Conservation (phyloP, 2,888 invertebrate genomes). For the Pandemis heparana region DNA sequence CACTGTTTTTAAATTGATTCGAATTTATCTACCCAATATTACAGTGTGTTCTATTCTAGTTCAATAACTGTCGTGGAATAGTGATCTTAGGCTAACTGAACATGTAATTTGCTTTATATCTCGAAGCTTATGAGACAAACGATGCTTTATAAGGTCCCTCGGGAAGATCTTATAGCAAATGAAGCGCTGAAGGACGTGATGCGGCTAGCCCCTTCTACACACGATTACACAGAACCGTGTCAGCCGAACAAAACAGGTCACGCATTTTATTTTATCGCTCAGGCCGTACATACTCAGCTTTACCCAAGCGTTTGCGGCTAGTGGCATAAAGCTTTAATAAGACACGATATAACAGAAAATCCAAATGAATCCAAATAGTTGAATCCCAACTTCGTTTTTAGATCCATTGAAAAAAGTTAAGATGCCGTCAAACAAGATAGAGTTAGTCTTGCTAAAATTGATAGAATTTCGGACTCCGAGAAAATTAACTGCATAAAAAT, state of each 20-base stretch:
- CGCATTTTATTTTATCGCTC: conserved; percentile 36
- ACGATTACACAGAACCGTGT: conserved; percentile 19
- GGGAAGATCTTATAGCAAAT: conserved; percentile 18
- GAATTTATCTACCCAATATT: neutral
- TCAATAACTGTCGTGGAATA: no score
- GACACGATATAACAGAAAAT: no score
- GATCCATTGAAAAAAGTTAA: neutral
- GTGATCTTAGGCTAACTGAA: no score
- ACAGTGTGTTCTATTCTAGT: neutral
- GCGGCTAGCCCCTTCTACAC: conserved; percentile 27
- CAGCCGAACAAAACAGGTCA: conserved; percentile 36
- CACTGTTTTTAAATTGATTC: neutral
- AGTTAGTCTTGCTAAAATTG: neutral
- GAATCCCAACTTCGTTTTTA: neutral
- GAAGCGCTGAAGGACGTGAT: conserved; percentile 33
- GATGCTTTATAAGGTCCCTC: neutral
- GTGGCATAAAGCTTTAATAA: neutral
- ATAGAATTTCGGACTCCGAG: neutral
- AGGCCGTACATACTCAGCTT: conserved; percentile 4
- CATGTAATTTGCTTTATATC: neutral
- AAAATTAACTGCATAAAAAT: neutral
- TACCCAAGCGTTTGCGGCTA: conserved; percentile 2
- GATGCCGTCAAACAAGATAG: neutral
- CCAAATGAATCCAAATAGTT: neutral
- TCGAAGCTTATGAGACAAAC: neutral